A percentile compares a stretch with the other conserved stretches of the same genome.
phyloP scores from a whole-genome alignment of 2,797 vertebrate species.

The Phoeniculus purpureus region DNA sequence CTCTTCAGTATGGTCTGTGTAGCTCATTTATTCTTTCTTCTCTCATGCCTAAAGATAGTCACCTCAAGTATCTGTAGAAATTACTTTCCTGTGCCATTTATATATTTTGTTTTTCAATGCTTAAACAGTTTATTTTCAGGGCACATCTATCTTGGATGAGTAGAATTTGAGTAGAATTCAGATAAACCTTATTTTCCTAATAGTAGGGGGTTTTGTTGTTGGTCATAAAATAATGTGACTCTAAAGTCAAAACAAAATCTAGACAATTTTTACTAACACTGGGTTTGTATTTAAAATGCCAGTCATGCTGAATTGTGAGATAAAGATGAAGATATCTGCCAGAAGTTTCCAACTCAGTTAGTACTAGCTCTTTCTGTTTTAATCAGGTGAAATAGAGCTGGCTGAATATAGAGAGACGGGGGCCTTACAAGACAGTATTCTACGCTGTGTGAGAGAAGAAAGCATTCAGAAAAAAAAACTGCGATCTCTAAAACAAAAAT shows the following conservation, averaged over 20 bases:
- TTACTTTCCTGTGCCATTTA: background rate
- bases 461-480: conserved; percentile 94
- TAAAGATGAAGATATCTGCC: conserved; percentile 16
- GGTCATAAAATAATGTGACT: background rate
- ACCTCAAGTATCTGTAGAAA: background rate
- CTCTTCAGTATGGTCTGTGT: background rate
- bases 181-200: background rate
- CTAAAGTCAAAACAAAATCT: conserved; percentile 24
- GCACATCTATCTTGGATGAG: background rate
- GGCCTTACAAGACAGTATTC: conserved; percentile 92
- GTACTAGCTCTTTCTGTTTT: conserved; percentile 81
- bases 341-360: conserved; percentile 62
- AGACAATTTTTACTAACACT: conserved; percentile 37
- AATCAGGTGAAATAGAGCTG: conserved; percentile 96
- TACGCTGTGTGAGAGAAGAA: conserved; percentile 95
- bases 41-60: background rate
- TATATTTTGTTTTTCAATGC: background rate
- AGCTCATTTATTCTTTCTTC: background rate
- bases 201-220: background rate
- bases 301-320: conserved; percentile 38
- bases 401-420: conserved; percentile 95
- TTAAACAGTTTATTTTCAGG: background rate
- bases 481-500: conserved; percentile 98
- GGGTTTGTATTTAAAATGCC: conserved; percentile 48
- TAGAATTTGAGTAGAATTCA: conserved; percentile 18